A percentile compares a stretch with the other conserved stretches of the same genome.
Evolutionary conservation across 2,888 invertebrate genomes (phyloP).

Genomic region (Drosophila mimica): DNA sequence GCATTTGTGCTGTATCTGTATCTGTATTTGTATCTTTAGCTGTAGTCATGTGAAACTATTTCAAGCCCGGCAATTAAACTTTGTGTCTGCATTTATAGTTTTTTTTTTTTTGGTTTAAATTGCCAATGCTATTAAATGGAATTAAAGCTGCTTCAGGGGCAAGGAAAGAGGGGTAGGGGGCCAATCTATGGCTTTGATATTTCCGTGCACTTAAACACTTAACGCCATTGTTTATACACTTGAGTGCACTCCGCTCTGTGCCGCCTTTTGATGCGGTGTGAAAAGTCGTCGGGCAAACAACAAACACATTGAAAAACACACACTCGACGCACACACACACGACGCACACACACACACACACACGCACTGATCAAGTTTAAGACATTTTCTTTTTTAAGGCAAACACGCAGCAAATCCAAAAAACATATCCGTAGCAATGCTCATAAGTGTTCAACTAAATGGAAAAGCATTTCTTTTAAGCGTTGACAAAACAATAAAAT

Average conservation of each 20-base stretch:
- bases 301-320: slow-evolving; percentile 19
- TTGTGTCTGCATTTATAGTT: slow-evolving; percentile 62
- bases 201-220: slow-evolving; percentile 80
- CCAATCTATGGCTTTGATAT: slow-evolving; percentile 75
- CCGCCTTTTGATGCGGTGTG: slow-evolving; percentile 80
- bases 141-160: slow-evolving; percentile 62
- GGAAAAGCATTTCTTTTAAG: slow-evolving; percentile 80
- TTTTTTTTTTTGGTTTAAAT: slow-evolving; percentile 37
- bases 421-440: slow-evolving; percentile 72
- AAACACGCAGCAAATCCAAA: slow-evolving; percentile 45
- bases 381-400: slow-evolving; percentile 61
- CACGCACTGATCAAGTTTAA: slow-evolving; percentile 42
- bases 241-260: slow-evolving; percentile 68
- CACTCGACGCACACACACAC: neutral
- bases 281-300: slow-evolving; percentile 68
- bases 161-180: slow-evolving; percentile 5
- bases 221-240: slow-evolving; percentile 80
- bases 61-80: slow-evolving; percentile 76
- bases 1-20: slow-evolving; percentile 28
- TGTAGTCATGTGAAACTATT: slow-evolving; percentile 51
- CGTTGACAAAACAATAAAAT: slow-evolving; percentile 79
- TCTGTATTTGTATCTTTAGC: slow-evolving; percentile 30
- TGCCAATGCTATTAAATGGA: slow-evolving; percentile 70
- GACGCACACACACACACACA: slow-evolving; percentile 4
- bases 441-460: slow-evolving; percentile 81